Evolutionary conservation across 2,797 vertebrate genomes (phyloP), one percentile per base, ranked within the genome.

Genomic region (Emys orbicularis): DNA sequence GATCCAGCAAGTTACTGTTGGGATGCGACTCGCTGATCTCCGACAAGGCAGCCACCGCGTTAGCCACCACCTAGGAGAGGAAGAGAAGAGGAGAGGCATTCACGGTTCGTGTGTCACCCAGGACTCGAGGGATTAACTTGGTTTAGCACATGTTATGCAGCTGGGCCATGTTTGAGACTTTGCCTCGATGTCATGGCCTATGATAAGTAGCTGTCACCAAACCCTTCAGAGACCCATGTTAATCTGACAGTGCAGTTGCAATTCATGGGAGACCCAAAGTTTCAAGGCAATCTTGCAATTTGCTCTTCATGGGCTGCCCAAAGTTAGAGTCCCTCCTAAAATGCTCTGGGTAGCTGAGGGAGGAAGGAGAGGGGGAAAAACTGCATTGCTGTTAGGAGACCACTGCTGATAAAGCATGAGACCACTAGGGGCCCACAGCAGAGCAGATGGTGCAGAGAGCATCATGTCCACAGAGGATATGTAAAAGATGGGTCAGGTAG

Each of bases 1-100:
- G 95, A 87, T 99, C 98, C 5, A 99, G 98, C 92, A 99, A 95
- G 96, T 99, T 99, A 97, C 98, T 99, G 93, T 98, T 99, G 56
- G 98, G 98, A 72, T 99, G 98, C 6, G 98, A 99, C 77, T 99
- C 98, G 1, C 98, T 98, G 93, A 99, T 99, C 93, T 99, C 98
- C 0, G 98, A 99, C 68, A 99, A 94, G 12, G 98, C 98, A 4
- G 98, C 98, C 72, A 99, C 98, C 8, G 98, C 98, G 1, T 99
- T 99, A 0, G 98, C 98, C 4, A 99, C 98, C 96, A 99, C 98
- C 98, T 99, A 81, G 5, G 44, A 92, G 83, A 85, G 52, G 59
- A 86, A 27, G 79, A 86, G 86, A 95, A n/a, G 76, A 59, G 92
- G 53, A 86, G 16, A 59, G 0, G 12, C 1, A 2, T 4, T 74